Percentiles rank a stretch among this genome's conserved stretches.
These are phyloP conservation scores for Lasioglossum calceatum DNA, from an alignment of 2,888 invertebrate genomes.

Conservation along the genomic window DNA sequence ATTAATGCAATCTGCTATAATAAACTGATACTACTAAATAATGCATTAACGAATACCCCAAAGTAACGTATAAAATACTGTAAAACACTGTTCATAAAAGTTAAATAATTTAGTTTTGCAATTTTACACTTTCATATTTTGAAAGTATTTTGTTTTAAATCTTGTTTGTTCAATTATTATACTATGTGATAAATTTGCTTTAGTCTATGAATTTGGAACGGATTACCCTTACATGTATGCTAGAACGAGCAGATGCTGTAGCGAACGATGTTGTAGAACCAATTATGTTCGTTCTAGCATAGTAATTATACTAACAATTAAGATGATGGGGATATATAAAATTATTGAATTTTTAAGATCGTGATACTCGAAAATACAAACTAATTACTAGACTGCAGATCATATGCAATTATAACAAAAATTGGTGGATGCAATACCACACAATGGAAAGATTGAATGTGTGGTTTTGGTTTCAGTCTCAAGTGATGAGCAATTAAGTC, in stretches of 20 bases:
- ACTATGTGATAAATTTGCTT: background rate
- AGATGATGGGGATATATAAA: background rate
- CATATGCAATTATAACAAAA: background rate
- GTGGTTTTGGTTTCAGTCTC: background rate
- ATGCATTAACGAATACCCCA: no score
- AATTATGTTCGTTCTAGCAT: background rate
- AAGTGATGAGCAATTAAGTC: background rate
- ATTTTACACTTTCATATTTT: background rate
- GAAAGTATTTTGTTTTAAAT: background rate
- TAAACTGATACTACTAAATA: no score
- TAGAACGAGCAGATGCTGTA: background rate
- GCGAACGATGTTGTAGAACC: background rate
- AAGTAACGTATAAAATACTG: background rate
- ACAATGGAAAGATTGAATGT: no score
- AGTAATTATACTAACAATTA: background rate
- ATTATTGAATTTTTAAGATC: background rate
- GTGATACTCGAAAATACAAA: background rate
- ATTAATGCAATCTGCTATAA: no score
- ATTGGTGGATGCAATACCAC: no score
- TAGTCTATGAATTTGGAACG: background rate
- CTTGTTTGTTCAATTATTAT: background rate
- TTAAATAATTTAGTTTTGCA: background rate
- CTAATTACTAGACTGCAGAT: background rate
- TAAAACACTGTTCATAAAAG: background rate
- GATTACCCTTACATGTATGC: background rate